phyloP scores from a whole-genome alignment of 2,797 vertebrate genomes.

The Ambastaia sidthimunki region DNA sequence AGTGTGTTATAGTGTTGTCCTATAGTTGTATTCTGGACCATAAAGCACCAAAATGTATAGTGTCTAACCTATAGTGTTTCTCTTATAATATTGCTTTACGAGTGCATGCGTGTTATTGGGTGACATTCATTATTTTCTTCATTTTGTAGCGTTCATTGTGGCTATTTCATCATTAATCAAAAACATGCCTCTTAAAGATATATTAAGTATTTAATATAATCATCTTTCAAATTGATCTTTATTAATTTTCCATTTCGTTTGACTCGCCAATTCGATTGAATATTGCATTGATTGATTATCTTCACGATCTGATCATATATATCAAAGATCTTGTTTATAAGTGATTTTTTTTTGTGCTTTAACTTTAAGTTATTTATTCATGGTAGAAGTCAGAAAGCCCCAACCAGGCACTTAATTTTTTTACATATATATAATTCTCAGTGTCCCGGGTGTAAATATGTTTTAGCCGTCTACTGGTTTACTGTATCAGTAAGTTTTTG shows the following conservation, averaged over 20 bases:
- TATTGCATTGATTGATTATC: background rate
- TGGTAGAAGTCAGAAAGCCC: conserved; percentile 38
- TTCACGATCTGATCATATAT: background rate
- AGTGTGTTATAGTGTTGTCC: background rate
- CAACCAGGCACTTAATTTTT: conserved; percentile 50
- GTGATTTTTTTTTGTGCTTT: conserved; percentile 6
- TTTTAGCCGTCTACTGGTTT: conserved; percentile 35
- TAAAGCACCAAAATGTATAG: background rate
- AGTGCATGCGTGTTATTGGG: conserved; percentile 17
- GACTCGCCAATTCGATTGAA: background rate
- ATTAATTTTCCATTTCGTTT: background rate
- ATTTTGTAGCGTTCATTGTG: conserved; percentile 7
- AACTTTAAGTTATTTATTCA: conserved; percentile 47
- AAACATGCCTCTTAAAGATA: background rate
- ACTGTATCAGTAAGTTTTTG: conserved; percentile 55
- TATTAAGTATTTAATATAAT: background rate
- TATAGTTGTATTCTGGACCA: background rate
- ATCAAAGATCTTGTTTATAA: conserved; percentile 11
- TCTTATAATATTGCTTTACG: background rate
- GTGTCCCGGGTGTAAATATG: conserved; percentile 46
- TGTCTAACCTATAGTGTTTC: conserved; percentile 7
- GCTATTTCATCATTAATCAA: conserved; percentile 24
- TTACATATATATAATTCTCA: background rate
- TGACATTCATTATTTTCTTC: conserved; percentile 3
- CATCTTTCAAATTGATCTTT: background rate